Conservation (phyloP, 2,113 vertebrate genomes). For the Perognathus longimembris region DNA sequence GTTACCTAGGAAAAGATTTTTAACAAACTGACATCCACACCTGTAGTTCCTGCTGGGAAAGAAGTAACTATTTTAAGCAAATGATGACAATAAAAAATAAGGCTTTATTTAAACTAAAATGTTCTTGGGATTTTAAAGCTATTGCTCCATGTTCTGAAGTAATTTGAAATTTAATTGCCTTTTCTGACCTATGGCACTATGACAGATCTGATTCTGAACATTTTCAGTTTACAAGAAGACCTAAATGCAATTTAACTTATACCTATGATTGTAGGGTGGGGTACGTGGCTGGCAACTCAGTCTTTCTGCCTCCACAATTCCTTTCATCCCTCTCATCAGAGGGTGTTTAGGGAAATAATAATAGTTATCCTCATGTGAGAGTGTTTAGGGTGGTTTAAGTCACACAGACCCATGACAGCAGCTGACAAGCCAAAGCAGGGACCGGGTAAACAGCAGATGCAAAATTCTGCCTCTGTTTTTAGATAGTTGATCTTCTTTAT, state of each 20-base stretch:
- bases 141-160: background rate
- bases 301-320: background rate
- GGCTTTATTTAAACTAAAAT: conserved; percentile 15
- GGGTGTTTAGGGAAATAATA: background rate
- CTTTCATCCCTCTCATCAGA: background rate
- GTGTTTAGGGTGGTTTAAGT: conserved; percentile 12
- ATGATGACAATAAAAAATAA: background rate
- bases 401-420: background rate
- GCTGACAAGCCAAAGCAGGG: background rate
- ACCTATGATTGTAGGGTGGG: conserved; percentile 9
- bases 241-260: background rate
- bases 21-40: conserved; percentile 37
- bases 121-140: background rate
- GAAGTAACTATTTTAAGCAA: conserved; percentile 42
- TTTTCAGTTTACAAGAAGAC: background rate
- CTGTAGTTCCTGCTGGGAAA: background rate
- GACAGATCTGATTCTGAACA: conserved; percentile 1
- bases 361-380: background rate
- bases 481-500: background rate
- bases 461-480: background rate
- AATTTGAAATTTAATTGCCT: background rate
- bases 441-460: conserved; percentile 29
- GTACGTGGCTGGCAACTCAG: background rate
- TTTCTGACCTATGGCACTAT: background rate
- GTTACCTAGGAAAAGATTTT: conserved; percentile 22